These are phyloP conservation scores for Drosophila anomelani DNA, from an alignment of 2,888 invertebrate species.

Conservation along the genomic window DNA sequence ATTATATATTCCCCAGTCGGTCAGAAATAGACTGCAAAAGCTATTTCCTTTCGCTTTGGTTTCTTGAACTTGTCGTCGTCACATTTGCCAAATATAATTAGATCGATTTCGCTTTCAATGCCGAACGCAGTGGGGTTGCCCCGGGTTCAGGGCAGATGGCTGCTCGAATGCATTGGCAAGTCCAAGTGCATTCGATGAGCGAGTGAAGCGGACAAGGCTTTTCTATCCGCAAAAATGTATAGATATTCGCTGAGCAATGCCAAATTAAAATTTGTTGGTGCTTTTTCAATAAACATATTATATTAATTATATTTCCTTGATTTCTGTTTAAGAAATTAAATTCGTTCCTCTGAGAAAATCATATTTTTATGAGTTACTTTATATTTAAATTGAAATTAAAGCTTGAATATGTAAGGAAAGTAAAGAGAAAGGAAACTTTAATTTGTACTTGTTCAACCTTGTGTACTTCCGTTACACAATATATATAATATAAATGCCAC, in stretches of 20 bases:
- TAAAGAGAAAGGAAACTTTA: not conserved
- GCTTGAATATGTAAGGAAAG: not conserved
- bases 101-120: conserved; percentile 38
- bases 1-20: conserved; percentile 11
- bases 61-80: conserved; percentile 37
- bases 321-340: not conserved
- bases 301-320: not conserved
- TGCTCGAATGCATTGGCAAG: conserved; percentile 19
- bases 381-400: not conserved
- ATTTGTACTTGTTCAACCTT: not conserved
- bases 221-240: not conserved
- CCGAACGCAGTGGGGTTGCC: conserved; percentile 28
- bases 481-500: not conserved
- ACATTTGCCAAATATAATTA: conserved; percentile 36
- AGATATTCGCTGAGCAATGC: not conserved
- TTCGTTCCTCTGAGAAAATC: not conserved
- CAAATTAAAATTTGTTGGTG: not conserved
- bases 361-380: not conserved
- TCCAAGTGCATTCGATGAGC: conserved; percentile 19
- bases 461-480: not conserved
- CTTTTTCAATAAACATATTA: not conserved
- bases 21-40: not conserved
- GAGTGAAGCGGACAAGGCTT: conserved; percentile 24
- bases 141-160: conserved; percentile 34
- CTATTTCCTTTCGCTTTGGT: conserved; percentile 14